phyloP scores from a whole-genome alignment of 2,888 invertebrate species.

The Acleris sparsana region DNA sequence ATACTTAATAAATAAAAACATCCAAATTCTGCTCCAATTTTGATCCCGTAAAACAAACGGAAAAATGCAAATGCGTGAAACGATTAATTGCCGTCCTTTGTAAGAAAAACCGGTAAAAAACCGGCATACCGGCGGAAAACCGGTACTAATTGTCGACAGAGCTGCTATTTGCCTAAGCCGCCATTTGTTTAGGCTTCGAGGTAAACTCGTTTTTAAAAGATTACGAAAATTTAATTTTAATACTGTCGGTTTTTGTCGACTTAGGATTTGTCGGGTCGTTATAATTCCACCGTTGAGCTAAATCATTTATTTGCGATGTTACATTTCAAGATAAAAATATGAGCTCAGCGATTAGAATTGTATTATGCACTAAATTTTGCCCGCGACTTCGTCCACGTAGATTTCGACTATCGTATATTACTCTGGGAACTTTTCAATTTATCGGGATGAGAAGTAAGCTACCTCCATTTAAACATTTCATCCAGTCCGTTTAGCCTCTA shows the following conservation, averaged over 20 bases:
- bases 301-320: conserved; percentile 21
- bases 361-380: no score
- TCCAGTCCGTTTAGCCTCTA: no score
- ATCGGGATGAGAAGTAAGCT: no score
- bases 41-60: conserved; percentile 29
- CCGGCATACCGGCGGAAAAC: conserved; percentile 51
- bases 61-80: conserved; percentile 56
- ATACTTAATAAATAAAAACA: conserved; percentile 5
- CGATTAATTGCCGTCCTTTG: conserved; percentile 58
- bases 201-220: conserved; percentile 44
- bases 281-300: conserved; percentile 16
- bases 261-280: background rate
- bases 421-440: no score
- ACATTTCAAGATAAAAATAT: background rate
- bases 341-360: no score
- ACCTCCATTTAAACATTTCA: no score
- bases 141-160: conserved; percentile 39
- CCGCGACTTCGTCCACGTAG: no score
- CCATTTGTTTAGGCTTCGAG: conserved; percentile 46
- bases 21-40: conserved; percentile 7
- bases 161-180: conserved; percentile 33
- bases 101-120: conserved; percentile 46
- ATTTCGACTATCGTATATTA: no score
- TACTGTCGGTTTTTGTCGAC: conserved; percentile 40
- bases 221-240: conserved; percentile 42